Conservation (phyloP, 2,797 vertebrate species). For the Clarias pachynema region DNA sequence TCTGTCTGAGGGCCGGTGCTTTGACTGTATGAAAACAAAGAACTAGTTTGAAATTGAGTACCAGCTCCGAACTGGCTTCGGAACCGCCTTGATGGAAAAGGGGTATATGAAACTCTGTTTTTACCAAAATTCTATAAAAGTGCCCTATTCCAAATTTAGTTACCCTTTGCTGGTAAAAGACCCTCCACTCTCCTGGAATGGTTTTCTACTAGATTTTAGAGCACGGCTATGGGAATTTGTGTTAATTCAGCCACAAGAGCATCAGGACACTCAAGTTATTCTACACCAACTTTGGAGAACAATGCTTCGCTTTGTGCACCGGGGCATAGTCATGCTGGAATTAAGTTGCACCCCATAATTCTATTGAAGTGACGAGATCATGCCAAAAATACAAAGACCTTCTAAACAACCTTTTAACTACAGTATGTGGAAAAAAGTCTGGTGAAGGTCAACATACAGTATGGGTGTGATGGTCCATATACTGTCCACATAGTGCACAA, state of each 20-base stretch:
- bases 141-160: neutral
- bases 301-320: neutral
- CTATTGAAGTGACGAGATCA: neutral
- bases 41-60: too few relatives aligned
- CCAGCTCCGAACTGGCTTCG: too few relatives aligned
- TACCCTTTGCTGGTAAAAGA: neutral
- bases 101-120: too few relatives aligned
- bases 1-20: too few relatives aligned
- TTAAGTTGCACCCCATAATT: neutral
- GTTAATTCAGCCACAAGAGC: neutral
- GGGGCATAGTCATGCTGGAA: neutral
- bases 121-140: neutral
- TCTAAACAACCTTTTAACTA: neutral
- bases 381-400: neutral
- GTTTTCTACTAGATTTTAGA: neutral
- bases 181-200: neutral
- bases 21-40: too few relatives aligned
- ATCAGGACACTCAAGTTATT: neutral
- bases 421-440: neutral
- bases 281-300: neutral
- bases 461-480: neutral
- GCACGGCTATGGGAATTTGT: neutral
- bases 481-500: neutral
- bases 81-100: too few relatives aligned
- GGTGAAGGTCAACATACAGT: neutral